phyloP scores from a whole-genome alignment of 2,113 vertebrate species.

The Melanerpes formicivorus region DNA sequence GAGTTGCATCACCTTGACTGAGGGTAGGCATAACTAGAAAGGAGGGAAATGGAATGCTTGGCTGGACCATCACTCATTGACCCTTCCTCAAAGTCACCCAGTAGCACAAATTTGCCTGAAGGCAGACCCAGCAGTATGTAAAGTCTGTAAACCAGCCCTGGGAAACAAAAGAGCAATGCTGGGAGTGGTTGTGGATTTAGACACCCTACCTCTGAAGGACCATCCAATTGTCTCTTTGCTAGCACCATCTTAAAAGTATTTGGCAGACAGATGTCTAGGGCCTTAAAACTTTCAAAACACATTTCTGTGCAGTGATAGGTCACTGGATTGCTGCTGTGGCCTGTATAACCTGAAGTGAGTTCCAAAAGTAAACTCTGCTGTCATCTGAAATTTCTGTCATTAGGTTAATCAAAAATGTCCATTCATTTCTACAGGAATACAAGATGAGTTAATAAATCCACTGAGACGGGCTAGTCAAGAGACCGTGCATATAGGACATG shows the following conservation, averaged over 20 bases:
- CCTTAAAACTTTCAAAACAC: conserved; percentile 28
- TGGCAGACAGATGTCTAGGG: conserved; percentile 17
- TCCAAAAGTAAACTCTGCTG: conserved; percentile 59
- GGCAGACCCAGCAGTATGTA: neutral
- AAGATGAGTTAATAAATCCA: conserved; percentile 69
- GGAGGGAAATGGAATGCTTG: fast-evolving
- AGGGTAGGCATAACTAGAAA: neutral
- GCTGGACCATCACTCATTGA: neutral
- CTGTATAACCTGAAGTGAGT: conserved; percentile 57
- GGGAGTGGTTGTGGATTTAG: neutral
- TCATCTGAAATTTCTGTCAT: conserved; percentile 69
- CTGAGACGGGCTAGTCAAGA: conserved; percentile 67
- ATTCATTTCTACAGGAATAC: conserved; percentile 56
- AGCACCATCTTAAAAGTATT: conserved; percentile 1
- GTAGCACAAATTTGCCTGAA: neutral
- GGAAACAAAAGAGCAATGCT: neutral
- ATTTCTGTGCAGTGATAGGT: conserved; percentile 47
- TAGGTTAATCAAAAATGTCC: conserved; percentile 68
- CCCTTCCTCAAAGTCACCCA: neutral
- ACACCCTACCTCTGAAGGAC: neutral
- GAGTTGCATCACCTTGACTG: neutral
- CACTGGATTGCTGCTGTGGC: conserved; percentile 26
- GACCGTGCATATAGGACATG: conserved; percentile 68
- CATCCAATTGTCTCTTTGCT: neutral
- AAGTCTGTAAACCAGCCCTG: neutral